phyloP scores from a whole-genome alignment of 2,888 invertebrate genomes.

The Diplolepis rosae region DNA sequence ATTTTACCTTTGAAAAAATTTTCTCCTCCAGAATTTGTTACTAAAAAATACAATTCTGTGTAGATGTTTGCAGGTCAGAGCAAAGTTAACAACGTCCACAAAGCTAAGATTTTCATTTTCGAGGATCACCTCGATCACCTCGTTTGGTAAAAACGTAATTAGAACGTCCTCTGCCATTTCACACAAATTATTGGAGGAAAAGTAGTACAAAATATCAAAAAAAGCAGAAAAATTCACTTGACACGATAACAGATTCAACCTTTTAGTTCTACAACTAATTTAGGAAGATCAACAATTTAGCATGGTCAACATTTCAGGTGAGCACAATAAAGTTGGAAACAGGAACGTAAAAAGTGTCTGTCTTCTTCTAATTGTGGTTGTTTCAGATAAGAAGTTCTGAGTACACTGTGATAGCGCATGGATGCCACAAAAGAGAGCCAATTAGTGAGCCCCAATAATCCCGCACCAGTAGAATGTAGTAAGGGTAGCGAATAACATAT shows the following conservation, averaged over 20 bases:
- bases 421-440: too few species aligned
- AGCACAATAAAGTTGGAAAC: too few species aligned
- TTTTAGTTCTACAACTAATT: neutral
- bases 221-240: neutral
- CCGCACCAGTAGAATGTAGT: too few species aligned
- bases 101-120: constrained; percentile 57
- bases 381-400: too few species aligned
- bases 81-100: constrained; percentile 75
- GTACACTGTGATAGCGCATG: too few species aligned
- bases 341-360: too few species aligned
- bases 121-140: constrained; percentile 65
- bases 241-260: neutral
- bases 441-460: too few species aligned
- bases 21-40: constrained; percentile 74
- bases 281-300: too few species aligned
- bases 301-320: too few species aligned
- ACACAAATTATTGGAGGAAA: neutral
- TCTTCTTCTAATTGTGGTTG: too few species aligned
- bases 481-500: too few species aligned
- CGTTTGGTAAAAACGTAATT: constrained; percentile 62
- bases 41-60: constrained; percentile 73
- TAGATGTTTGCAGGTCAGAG: constrained; percentile 76
- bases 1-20: constrained; percentile 73
- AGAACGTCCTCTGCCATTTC: constrained; percentile 59
- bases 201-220: neutral